Evolutionary conservation across 2,797 vertebrate species (phyloP).

Genomic region (Myiotriccus ornatus): DNA sequence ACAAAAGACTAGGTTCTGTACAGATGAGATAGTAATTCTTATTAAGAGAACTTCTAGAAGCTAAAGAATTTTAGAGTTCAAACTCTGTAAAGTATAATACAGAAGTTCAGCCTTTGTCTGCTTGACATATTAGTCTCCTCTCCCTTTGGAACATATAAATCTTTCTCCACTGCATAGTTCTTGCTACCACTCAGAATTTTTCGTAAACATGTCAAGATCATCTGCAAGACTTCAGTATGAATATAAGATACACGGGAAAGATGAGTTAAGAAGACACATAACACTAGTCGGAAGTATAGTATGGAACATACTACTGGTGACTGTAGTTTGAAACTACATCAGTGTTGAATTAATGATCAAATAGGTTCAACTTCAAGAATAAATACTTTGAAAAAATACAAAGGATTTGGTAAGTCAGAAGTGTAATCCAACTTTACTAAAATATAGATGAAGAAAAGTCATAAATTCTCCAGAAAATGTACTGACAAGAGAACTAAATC

Average conservation of each 20-base stretch:
- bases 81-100: background rate
- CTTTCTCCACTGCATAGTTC: background rate
- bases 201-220: background rate
- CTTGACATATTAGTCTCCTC: background rate
- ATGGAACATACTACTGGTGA: background rate
- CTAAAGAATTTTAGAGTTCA: background rate
- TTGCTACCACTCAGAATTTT: background rate
- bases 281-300: background rate
- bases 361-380: background rate
- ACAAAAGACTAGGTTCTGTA: background rate
- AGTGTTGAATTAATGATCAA: background rate
- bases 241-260: background rate
- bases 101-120: background rate
- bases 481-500: background rate
- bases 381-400: background rate
- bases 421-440: background rate
- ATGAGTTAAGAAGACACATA: background rate
- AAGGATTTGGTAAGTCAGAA: background rate
- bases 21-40: background rate
- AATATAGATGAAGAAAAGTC: background rate
- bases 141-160: background rate
- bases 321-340: background rate
- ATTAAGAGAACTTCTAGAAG: background rate
- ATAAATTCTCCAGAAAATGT: background rate
- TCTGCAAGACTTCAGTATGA: background rate